These are phyloP conservation scores for Rhogogaster chlorosoma DNA, from an alignment of 2,888 invertebrate species.

Conservation along the genomic window DNA sequence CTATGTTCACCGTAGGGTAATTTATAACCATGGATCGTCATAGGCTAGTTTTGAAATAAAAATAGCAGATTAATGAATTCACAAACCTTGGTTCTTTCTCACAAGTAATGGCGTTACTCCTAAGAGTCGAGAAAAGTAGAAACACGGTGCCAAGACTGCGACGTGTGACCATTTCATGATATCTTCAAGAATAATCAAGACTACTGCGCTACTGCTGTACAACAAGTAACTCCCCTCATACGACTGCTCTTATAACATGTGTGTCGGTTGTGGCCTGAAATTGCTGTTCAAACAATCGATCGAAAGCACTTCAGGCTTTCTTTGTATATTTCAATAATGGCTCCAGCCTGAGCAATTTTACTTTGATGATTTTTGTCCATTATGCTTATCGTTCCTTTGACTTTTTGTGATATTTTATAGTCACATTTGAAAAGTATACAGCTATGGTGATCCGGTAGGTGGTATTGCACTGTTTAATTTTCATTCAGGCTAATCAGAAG, in stretches of 20 bases:
- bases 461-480: not conserved
- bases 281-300: not conserved
- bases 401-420: not conserved
- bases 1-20: not conserved
- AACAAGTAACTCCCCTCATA: not conserved
- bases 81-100: constrained; percentile 20
- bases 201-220: not conserved
- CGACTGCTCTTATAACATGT: not conserved
- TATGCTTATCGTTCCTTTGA: not conserved
- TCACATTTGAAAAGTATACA: not conserved
- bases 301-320: constrained; percentile 14
- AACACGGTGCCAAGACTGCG: not conserved
- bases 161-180: constrained; percentile 34
- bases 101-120: not conserved
- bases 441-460: not conserved
- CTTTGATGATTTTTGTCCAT: not conserved
- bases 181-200: not conserved
- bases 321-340: constrained; percentile 8
- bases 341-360: not conserved
- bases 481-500: not conserved
- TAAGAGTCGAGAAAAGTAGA: not conserved
- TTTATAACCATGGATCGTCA: not conserved
- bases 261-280: not conserved
- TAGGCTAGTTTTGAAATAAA: not conserved
- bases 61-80: not conserved